Base-by-base conservation (phyloP, 2,113 vertebrate species). In the Mesoclemmys tuberculata region DNA sequence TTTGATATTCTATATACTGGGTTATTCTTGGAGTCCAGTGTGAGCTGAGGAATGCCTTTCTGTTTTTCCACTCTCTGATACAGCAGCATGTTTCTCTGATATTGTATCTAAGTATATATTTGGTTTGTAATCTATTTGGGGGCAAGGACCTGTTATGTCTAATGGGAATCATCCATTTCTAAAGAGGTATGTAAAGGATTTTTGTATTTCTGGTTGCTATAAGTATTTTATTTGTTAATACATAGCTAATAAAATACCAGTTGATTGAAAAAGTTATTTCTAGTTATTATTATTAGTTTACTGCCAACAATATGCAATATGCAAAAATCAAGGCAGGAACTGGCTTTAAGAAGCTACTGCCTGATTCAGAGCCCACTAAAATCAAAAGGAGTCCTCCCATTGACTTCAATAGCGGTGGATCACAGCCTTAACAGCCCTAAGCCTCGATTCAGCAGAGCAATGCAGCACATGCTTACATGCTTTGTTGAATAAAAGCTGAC, bases 231-330 rank as follows among this genome's bases (percentile, higher is more conserved):
- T 26, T 29, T 49, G 44, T 89, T n/a, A 26, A 93, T 91, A 90
- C 27, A 38, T 10, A 48, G 3, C 49, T 83, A 96, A 97, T 96
- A 92, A 97, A 96, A 84, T 44, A 26, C 8, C 2, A 51, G 58
- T 29, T 61, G 3, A 80, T 87, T 27, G 71, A n/a, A 35, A 48
- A 64, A 49, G 8, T 75, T 74, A 12, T 78, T 89, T 90, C 49
- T 89, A 77, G 64, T 38, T 12, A n/a, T 68, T 64, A 64, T n/a
- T n/a, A 78, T 0, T 0, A 2, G 2, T 52, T 89, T 41, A 19
- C 3, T 54, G 82, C 41, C 54, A 85, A 27, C 44, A 71, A n/a
- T 21, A 78, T 46, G 13, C 2, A 68, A 11, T 29, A 52, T n/a
- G 31, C 54, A 56, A 48, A 21, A 83, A 51, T 56, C 31, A 49